Conservation (phyloP, 2,797 vertebrate genomes). For the Alosa sapidissima region DNA sequence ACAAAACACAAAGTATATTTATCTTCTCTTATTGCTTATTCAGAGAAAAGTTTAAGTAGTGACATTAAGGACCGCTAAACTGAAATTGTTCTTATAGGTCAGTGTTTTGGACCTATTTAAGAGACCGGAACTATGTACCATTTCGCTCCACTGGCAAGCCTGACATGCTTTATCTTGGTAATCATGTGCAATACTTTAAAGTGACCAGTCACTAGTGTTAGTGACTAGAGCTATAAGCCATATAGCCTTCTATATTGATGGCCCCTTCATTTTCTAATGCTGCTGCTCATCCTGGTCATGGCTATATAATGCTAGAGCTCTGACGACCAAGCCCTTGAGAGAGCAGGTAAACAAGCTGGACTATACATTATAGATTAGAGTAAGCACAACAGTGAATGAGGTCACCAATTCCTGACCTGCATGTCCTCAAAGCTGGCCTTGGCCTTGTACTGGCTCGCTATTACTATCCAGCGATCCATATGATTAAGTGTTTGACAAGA, state of each 20-base stretch:
- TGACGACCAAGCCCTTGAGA: neutral
- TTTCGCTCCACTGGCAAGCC: no score
- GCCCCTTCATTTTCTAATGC: neutral
- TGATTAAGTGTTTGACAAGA: neutral
- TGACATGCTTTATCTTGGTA: no score
- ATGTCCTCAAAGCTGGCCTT: neutral
- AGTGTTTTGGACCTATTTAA: no score
- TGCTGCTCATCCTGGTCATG: neutral
- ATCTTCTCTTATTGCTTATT: no score
- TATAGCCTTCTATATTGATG: neutral
- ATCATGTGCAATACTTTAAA: no score
- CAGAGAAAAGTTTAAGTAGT: no score
- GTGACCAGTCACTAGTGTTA: no score
- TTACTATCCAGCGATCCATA: neutral
- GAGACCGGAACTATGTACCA: no score
- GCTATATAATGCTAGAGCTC: neutral
- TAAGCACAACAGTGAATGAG: neutral
- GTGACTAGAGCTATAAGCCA: no score
- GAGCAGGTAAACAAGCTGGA: neutral
- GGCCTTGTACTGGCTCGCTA: neutral
- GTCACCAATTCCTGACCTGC: neutral
- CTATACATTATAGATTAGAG: neutral
- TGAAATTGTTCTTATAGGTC: no score
- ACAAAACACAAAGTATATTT: no score
- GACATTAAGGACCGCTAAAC: no score